These are phyloP conservation scores for Tragulus kanchil DNA, from an alignment of 2,113 vertebrate genomes.

Conservation along the genomic window DNA sequence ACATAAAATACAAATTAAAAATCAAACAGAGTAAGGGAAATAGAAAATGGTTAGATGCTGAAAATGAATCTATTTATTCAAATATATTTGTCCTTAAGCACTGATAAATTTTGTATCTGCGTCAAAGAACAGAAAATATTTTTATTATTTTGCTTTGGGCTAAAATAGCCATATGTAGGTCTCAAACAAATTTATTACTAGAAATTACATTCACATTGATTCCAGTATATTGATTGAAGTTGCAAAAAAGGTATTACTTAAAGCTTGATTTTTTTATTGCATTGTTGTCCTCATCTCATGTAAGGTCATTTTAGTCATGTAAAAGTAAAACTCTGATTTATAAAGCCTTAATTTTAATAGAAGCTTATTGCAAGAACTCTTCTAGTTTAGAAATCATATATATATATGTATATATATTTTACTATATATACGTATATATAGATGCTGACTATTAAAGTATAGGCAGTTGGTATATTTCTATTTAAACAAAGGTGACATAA, in stretches of 20 bases:
- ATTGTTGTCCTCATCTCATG: conserved; percentile 17
- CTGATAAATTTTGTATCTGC: conserved; percentile 51
- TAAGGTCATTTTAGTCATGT: not conserved
- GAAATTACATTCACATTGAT: conserved; percentile 26
- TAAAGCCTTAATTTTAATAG: not conserved
- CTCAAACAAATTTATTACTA: conserved; percentile 45
- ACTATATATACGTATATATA: not conserved
- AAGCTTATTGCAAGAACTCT: not conserved
- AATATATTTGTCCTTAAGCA: conserved; percentile 63
- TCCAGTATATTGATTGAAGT: conserved; percentile 3
- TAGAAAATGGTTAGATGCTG: conserved; percentile 40
- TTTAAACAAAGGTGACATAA: not conserved
- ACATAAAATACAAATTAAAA: conserved; percentile 76
- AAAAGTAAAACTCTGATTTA: conserved; percentile 41
- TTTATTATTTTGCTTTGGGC: conserved; percentile 54
- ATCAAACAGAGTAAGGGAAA: conserved; percentile 21
- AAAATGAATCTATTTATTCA: conserved; percentile 71
- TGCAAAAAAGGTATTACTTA: conserved; percentile 26
- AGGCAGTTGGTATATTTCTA: not conserved
- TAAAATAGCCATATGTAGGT: conserved; percentile 17
- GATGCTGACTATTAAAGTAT: not conserved
- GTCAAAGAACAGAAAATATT: conserved; percentile 55
- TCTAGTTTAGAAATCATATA: not conserved
- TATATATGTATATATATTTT: not conserved
- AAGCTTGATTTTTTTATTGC: not conserved